phyloP scores from a whole-genome alignment of 2,888 invertebrate species.

The Melanotus villosus region DNA sequence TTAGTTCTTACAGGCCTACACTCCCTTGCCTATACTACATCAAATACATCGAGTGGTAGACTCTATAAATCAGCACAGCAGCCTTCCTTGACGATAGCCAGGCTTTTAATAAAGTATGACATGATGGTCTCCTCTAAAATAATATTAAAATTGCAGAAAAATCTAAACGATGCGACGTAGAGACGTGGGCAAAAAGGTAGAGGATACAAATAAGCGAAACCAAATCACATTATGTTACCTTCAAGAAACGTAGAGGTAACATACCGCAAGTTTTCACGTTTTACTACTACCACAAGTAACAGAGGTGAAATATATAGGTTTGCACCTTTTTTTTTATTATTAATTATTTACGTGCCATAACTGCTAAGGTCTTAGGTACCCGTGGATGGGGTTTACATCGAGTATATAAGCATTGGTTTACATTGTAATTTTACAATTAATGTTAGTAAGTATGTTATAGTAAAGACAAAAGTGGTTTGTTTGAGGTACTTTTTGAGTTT shows the following conservation, averaged over 20 bases:
- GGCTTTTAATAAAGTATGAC: slow-evolving; percentile 11
- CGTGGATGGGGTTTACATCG: no score
- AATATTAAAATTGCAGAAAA: not conserved
- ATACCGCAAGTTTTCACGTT: not conserved
- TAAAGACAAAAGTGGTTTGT: no score
- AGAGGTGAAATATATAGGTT: slow-evolving; percentile 39
- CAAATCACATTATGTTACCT: slow-evolving; percentile 19
- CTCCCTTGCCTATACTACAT: slow-evolving; percentile 44
- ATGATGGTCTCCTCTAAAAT: slow-evolving; percentile 39
- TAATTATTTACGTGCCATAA: no score
- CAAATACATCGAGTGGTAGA: not conserved
- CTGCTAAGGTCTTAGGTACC: no score
- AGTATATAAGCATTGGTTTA: no score
- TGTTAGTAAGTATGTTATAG: no score
- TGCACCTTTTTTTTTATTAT: no score
- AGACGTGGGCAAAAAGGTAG: no score
- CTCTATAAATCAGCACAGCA: no score
- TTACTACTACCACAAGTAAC: slow-evolving; percentile 23
- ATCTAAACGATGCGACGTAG: no score
- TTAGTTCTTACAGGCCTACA: slow-evolving; percentile 48
- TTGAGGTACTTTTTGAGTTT: no score
- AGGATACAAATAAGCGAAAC: slow-evolving; percentile 3
- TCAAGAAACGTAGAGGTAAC: slow-evolving; percentile 37
- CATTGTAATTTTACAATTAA: no score
- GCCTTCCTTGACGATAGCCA: slow-evolving; percentile 39